These are phyloP conservation scores for Drosophila chauvacae DNA, from an alignment of 1,140 invertebrate species.

Conservation along the genomic window DNA sequence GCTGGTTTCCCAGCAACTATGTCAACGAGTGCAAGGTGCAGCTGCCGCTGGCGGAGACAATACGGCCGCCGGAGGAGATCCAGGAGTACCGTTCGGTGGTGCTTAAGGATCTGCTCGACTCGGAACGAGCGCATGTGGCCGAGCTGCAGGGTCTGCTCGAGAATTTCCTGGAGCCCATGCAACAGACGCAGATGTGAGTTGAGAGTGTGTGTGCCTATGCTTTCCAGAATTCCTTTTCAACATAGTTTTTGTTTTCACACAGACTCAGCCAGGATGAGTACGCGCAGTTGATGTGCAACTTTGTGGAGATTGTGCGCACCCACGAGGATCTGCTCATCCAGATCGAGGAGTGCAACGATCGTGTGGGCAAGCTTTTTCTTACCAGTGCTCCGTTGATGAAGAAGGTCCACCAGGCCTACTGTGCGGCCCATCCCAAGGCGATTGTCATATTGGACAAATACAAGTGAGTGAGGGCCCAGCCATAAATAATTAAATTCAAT, in stretches of 20 bases:
- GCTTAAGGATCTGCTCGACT: constrained; percentile 96
- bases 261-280: constrained; percentile 95
- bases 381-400: constrained; percentile 94
- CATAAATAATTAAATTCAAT: neutral
- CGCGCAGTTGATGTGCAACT: constrained; percentile 93
- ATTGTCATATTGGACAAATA: constrained; percentile 96
- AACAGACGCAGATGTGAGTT: constrained; percentile 93
- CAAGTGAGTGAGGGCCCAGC: constrained; percentile 88
- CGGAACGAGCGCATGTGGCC: constrained; percentile 94
- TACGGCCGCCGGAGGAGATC: constrained; percentile 88
- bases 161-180: constrained; percentile 93
- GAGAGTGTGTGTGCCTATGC: rapidly evolving
- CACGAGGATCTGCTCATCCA: constrained; percentile 92
- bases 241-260: constrained; percentile 81
- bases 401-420: constrained; percentile 94
- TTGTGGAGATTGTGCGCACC: constrained; percentile 93
- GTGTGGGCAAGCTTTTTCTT: constrained; percentile 96
- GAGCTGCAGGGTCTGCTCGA: constrained; percentile 94
- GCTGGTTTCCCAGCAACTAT: constrained; percentile 99
- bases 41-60: constrained; percentile 85
- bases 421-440: constrained; percentile 95
- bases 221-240: neutral
- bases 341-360: constrained; percentile 93
- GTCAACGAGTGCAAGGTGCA: constrained; percentile 93
- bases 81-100: constrained; percentile 93